Conservation (phyloP, 2,888 invertebrate species). For the Apoderus coryli region DNA sequence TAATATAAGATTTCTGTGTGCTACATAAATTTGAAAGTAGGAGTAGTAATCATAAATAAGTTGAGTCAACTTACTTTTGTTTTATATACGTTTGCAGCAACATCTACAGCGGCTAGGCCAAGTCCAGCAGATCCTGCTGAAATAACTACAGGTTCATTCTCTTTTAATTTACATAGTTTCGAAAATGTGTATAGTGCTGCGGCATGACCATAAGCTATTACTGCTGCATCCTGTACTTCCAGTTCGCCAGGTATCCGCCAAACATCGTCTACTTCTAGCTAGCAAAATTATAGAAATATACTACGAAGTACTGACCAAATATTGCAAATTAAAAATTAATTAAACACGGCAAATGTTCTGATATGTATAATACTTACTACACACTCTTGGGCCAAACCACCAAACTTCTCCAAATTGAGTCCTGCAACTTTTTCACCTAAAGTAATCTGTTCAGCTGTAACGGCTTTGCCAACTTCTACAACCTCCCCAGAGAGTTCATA, state of each 20-base stretch:
- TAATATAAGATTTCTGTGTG: too few relatives aligned
- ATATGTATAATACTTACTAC: conserved; percentile 30
- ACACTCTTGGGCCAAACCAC: conserved; percentile 48
- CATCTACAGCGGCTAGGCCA: conserved; percentile 50
- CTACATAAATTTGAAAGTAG: too few relatives aligned
- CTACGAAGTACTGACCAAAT: too few relatives aligned
- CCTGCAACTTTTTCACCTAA: conserved; percentile 46
- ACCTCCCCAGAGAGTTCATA: conserved; percentile 50
- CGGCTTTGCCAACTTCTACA: conserved; percentile 38
- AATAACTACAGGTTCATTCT: conserved; percentile 45
- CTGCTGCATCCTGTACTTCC: conserved; percentile 39
- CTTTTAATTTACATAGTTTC: conserved; percentile 33
- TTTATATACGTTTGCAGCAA: conserved; percentile 51
- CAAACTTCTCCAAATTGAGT: conserved; percentile 37
- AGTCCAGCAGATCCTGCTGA: conserved; percentile 49
- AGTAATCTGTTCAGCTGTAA: conserved; percentile 31
- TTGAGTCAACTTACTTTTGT: conserved; percentile 37
- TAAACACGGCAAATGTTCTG: too few relatives aligned
- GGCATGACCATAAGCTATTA: conserved; percentile 44
- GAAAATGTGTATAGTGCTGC: conserved; percentile 49
- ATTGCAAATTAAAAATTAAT: too few relatives aligned
- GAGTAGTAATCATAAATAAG: too few relatives aligned
- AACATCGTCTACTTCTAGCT: conserved; percentile 37
- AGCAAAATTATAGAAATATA: too few relatives aligned
- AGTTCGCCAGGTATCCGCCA: conserved; percentile 42